Base-by-base conservation (phyloP, 2,113 vertebrate genomes). In the Fukomys damarensis region DNA sequence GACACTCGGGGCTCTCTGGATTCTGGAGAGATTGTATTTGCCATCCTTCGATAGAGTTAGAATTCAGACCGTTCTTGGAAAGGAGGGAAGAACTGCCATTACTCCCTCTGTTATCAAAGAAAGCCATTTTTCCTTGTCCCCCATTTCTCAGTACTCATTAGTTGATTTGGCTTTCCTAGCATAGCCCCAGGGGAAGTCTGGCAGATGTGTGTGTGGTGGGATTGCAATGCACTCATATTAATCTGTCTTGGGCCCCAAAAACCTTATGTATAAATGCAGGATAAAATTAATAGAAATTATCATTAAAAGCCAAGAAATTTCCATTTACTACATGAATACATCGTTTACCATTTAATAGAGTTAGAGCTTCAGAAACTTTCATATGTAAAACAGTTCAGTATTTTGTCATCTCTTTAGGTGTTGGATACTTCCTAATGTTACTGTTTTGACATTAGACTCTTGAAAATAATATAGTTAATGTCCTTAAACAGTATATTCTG, bases 101-200 rank as follows among this genome's bases (percentile, higher is more conserved):
- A 28, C 6, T 10, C 9, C 4, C 7, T 54, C 11, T 6, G 4
- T 19, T 46, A 65, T n/a, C 35, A 43, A 19, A 24, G 26, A 72
- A 65, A 32, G 43, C n/a, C 2, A 38, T 5, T 52, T 43, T 38
- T 30, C 35, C 2, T 46, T 59, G 28, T 61, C 2, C 43, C 0
- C 49, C 13, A 20, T 2, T 1, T 26, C 32, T 13, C 4, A 0
- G 20, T 52, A 20, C 26, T 43, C 24, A 7, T 2, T 3, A 22
- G 46, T 1, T 72, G 63, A 49, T 8, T 12, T 14, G 52, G 26
- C 43, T 65, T 65, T 74, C 4, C 22, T 1, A 7, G 5, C 0
- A 3, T 0, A 26, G 66, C 41, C 3, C 68, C n/a, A 17, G 10
- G 4, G 17, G 5, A 11, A 24, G 32, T 5, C 7, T 1, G 28